A percentile compares a stretch with the other conserved stretches of the same genome.
These are phyloP conservation scores for Dinocampus coccinellae DNA, from an alignment of 2,888 invertebrate species.

Conservation along the genomic window DNA sequence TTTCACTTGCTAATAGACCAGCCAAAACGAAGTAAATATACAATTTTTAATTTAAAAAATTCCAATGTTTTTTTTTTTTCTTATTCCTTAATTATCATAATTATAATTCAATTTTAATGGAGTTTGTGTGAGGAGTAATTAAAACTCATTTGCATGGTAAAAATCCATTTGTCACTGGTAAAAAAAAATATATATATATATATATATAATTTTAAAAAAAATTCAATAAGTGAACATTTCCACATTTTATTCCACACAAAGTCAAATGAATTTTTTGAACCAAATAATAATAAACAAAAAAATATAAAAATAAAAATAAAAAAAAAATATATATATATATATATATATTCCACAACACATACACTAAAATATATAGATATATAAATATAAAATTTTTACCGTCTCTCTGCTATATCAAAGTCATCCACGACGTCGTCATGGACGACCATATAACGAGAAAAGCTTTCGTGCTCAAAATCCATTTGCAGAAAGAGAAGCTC, in stretches of 20 bases:
- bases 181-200: background rate
- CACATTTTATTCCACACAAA: background rate
- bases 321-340: too few species aligned
- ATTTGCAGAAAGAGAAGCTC: slow-evolving; percentile 31
- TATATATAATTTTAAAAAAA: background rate
- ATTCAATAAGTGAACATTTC: background rate
- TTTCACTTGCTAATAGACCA: background rate
- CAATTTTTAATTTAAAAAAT: background rate
- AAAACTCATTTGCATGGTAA: background rate
- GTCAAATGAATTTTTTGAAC: background rate
- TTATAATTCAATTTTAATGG: slow-evolving; percentile 1
- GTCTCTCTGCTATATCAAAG: slow-evolving; percentile 25
- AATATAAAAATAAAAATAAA: background rate
- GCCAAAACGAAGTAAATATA: background rate
- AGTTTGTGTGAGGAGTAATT: background rate
- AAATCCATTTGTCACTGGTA: background rate
- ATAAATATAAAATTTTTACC: slow-evolving; percentile 15
- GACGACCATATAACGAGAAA: slow-evolving; percentile 25
- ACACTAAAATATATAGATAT: background rate
- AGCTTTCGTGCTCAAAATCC: slow-evolving; percentile 32
- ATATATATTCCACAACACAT: background rate
- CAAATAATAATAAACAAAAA: background rate
- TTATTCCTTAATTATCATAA: slow-evolving; percentile 5
- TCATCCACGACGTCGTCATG: slow-evolving; percentile 4
- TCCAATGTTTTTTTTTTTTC: background rate